Evolutionary conservation across 2,797 vertebrate genomes (phyloP).

Genomic region (Sebastes nivosus): DNA sequence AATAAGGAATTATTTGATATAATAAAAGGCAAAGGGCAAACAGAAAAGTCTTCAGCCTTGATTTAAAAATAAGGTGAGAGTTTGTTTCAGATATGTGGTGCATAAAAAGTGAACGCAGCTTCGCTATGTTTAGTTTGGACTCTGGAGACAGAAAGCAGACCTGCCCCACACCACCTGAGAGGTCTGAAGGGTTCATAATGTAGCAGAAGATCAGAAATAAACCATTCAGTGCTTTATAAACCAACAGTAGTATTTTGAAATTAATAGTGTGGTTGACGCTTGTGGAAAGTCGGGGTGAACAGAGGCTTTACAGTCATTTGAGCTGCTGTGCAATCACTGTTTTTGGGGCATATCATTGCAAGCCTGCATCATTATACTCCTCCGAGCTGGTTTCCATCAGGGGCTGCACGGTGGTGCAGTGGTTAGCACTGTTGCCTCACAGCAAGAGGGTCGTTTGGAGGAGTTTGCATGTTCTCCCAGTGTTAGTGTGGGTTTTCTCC

Average conservation of each 20-base stretch:
- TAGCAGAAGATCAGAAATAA: neutral
- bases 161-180: neutral
- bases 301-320: neutral
- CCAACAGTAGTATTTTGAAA: neutral
- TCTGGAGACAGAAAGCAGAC: neutral
- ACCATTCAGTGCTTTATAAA: neutral
- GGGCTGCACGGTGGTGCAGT: too few relatives aligned
- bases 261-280: neutral
- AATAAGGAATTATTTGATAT: neutral
- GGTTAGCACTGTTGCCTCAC: too few relatives aligned
- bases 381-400: neutral
- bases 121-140: neutral
- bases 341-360: slow-evolving; percentile 10
- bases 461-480: too few relatives aligned
- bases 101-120: neutral
- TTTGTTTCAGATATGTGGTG: neutral
- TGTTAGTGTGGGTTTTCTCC: too few relatives aligned
- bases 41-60: neutral
- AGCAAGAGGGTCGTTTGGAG: too few relatives aligned
- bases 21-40: neutral
- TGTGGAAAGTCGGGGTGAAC: slow-evolving; percentile 12
- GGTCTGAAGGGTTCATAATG: neutral
- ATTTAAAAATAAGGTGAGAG: neutral
- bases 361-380: slow-evolving; percentile 23
- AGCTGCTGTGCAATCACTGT: slow-evolving; percentile 13